Evolutionary conservation across 1,140 invertebrate genomes (phyloP).

Genomic region (Maconellicoccus hirsutus): DNA sequence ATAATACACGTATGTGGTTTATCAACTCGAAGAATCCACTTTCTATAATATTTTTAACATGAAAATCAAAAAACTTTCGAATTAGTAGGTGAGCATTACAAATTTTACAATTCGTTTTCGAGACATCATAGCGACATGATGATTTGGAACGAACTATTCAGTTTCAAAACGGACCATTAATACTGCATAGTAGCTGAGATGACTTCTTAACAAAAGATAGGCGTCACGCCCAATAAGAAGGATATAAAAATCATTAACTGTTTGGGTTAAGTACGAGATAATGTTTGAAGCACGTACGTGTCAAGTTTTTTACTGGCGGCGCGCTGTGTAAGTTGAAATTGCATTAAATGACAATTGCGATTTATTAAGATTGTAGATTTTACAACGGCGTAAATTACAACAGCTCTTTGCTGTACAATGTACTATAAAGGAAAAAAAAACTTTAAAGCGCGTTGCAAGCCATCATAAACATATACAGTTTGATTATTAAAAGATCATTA

Average conservation of each 20-base stretch:
- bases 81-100: too few relatives aligned
- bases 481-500: conserved; percentile 19
- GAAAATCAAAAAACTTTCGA: too few relatives aligned
- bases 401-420: not conserved
- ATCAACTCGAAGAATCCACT: too few relatives aligned
- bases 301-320: not conserved
- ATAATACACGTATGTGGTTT: too few relatives aligned
- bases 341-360: not conserved
- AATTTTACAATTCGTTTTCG: too few relatives aligned
- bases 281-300: not conserved
- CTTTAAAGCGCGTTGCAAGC: not conserved
- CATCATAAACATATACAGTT: not conserved
- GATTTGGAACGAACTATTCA: too few relatives aligned
- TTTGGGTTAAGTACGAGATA: not conserved
- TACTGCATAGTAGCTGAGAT: too few relatives aligned
- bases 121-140: too few relatives aligned
- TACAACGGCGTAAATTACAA: not conserved
- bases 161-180: too few relatives aligned
- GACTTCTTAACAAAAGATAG: not conserved
- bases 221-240: not conserved
- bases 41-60: too few relatives aligned
- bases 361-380: not conserved
- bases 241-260: not conserved
- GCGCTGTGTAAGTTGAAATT: not conserved
- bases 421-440: not conserved